Evolutionary conservation across 1,140 invertebrate genomes (phyloP).

Genomic region (Notospermus geniculatus): DNA sequence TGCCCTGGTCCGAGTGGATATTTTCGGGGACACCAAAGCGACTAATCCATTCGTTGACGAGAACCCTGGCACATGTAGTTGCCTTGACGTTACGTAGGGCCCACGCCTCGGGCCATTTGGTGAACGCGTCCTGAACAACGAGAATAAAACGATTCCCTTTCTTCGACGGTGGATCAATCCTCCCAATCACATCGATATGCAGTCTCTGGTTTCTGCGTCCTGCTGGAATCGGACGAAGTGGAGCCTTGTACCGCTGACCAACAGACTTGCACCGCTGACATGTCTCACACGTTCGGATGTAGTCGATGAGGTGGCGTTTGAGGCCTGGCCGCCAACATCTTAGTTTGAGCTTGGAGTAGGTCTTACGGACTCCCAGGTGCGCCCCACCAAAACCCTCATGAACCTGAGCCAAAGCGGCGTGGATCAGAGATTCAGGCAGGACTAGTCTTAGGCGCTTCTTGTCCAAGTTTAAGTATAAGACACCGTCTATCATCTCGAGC

Average conservation of each 20-base stretch:
- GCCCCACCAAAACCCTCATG: conserved; percentile 22
- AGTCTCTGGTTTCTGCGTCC: conserved; percentile 18
- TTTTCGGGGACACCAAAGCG: conserved; percentile 14
- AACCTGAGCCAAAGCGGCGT: conserved; percentile 15
- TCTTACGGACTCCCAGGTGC: conserved; percentile 26
- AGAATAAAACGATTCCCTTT: conserved; percentile 33
- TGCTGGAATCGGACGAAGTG: not conserved
- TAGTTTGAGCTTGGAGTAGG: conserved; percentile 14
- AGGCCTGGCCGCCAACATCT: conserved; percentile 23
- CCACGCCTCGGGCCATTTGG: conserved; percentile 32
- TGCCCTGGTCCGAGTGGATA: conserved; percentile 17
- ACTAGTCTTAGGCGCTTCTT: conserved; percentile 12
- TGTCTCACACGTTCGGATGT: conserved; percentile 15
- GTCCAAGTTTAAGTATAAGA: conserved; percentile 19
- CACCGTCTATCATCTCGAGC: conserved; percentile 19
- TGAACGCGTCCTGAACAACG: conserved; percentile 36
- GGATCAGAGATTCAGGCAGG: conserved; percentile 11
- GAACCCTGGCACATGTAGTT: conserved; percentile 37
- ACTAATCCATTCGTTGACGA: conserved; percentile 14
- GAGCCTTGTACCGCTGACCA: conserved; percentile 6
- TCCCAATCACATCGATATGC: conserved; percentile 20
- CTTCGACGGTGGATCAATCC: conserved; percentile 5
- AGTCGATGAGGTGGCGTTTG: conserved; percentile 2
- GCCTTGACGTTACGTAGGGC: conserved; percentile 32
- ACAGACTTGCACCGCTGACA: conserved; percentile 17